A percentile compares a stretch with the other conserved stretches of the same genome.
These are phyloP conservation scores for Nannobrachium achirus DNA, from an alignment of 2,113 vertebrate species.

Conservation along the genomic window DNA sequence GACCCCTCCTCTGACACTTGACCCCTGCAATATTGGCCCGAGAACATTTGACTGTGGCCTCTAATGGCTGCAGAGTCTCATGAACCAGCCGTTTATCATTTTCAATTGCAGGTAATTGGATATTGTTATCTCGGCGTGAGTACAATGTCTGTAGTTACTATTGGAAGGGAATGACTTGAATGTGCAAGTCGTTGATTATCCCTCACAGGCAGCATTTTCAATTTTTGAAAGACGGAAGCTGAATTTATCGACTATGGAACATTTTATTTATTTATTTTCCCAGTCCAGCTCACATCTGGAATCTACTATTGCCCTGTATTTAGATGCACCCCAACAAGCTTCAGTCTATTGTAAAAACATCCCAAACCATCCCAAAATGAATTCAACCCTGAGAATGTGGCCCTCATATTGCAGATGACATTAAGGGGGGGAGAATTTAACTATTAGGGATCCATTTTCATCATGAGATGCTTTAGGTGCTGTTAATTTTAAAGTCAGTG, in stretches of 20 bases:
- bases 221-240: background rate
- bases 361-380: background rate
- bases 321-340: background rate
- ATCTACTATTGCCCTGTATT: background rate
- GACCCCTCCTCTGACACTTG: conserved; percentile 74
- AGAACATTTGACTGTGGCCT: conserved; percentile 66
- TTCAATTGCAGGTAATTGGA: conserved; percentile 28
- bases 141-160: background rate
- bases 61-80: conserved; percentile 68
- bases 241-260: background rate
- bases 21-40: conserved; percentile 53
- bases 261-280: background rate
- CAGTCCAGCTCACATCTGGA: background rate
- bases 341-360: background rate
- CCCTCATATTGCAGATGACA: background rate
- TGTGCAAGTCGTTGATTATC: background rate
- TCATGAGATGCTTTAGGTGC: conserved; percentile 15
- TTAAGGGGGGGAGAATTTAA: conserved; percentile 3
- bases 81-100: conserved; percentile 64
- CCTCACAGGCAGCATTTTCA: background rate
- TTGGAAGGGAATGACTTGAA: background rate
- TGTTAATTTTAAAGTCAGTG: conserved; percentile 25
- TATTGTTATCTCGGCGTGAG: conserved; percentile 10
- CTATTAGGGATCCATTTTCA: conserved; percentile 17
- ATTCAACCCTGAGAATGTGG: background rate